Evolutionary conservation across 2,888 invertebrate species (phyloP).

Genomic region (Stratiomys singularior): DNA sequence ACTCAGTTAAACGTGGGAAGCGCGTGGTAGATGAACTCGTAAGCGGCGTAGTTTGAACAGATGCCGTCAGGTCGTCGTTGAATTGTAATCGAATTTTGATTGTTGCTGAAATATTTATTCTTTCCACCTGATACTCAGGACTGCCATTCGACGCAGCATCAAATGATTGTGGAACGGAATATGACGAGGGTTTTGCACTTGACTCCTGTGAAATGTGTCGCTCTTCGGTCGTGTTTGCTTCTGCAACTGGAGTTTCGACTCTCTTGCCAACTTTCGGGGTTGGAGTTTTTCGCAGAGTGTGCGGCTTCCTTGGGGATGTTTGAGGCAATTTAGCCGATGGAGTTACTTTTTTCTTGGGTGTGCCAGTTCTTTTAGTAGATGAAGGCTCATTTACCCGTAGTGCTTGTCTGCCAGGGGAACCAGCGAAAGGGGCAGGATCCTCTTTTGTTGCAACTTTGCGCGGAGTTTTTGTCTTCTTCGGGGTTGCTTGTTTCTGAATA

Average conservation of each 20-base stretch:
- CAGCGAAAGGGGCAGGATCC: not conserved
- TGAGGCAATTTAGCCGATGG: not conserved
- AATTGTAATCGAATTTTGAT: constrained; percentile 64
- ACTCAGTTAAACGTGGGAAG: constrained; percentile 21
- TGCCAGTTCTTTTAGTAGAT: not conserved
- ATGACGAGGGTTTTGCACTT: not conserved
- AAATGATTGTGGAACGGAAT: not conserved
- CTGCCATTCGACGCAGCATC: not conserved
- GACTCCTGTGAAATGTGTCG: too few species aligned
- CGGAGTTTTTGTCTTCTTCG: not conserved
- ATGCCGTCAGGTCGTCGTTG: constrained; percentile 51
- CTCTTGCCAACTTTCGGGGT: not conserved
- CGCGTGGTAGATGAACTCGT: not conserved
- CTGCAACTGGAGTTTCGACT: not conserved
- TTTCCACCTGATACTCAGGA: constrained; percentile 53
- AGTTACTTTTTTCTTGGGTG: not conserved
- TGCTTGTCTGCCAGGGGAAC: not conserved
- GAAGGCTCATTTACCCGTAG: not conserved
- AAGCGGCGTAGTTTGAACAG: not conserved
- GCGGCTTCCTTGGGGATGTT: not conserved
- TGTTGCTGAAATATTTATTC: constrained; percentile 63
- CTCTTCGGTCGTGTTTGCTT: not conserved
- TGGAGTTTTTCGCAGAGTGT: constrained; percentile 33
- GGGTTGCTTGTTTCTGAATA: not conserved
- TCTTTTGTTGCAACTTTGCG: not conserved